Base-by-base conservation (phyloP, 2,888 invertebrate species). In the Neoascia interrupta region DNA sequence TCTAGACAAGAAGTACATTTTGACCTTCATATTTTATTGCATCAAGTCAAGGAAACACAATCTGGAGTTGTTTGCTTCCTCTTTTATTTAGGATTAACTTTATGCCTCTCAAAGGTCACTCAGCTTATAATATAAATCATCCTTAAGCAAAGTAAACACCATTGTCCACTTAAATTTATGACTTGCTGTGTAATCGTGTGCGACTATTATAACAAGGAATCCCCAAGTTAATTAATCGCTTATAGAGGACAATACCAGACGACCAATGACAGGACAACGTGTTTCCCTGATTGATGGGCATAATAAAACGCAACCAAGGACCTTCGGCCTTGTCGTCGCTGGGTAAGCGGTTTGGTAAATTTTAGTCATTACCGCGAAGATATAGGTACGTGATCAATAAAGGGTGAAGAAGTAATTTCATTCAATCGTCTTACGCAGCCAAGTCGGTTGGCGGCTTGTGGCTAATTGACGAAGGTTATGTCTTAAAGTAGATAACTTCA, bases 231-330 rank as follows among this genome's bases (percentile, higher is more conserved):
- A 60, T 60, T 60, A 45, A 60, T 36, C 36, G 36, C 13, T 28
- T 28, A 6, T 11, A 11, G 3, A 23, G 18, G 3, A 36, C 28
- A 15, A 56, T 19, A 18, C 16, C 11, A 3, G 8, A n/a, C 8
- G 19, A 39, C 10, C 41, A 31, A 19, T 16, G 28, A 19, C 26
- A 31, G n/a, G 31, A 31, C 47, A 47, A 60, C 43, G 45, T 45
- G 58, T 16, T 36, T 26, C 15, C 5, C 45, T 58, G 28, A 43
- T 43, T 43, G 58, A 60, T 47, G 60, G 26, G n/a, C 13, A 23
- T 23, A 60, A 58, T 43, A 45, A 45, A 43, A 5, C 3, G 21
- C 21, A 13, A 19, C 54, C 39, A 36, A 8, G 13, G 16, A 39
- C 39, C n/a, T 4, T 36, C 3, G n/a, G 13, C 8, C 5, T 36